Conservation (phyloP, 2,888 invertebrate genomes). For the Osedax frankpressi region DNA sequence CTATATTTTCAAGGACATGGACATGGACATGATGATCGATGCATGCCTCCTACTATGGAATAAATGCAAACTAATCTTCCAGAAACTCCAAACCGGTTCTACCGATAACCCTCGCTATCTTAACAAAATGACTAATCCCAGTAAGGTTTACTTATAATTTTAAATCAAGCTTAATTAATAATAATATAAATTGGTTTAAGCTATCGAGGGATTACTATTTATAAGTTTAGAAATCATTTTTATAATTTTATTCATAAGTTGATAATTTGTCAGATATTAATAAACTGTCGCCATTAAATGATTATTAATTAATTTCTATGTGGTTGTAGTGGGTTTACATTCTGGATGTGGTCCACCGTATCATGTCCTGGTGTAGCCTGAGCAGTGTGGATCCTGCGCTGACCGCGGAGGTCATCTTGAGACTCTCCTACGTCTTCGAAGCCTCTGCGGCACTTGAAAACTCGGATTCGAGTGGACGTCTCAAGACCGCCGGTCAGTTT, state of each 20-base stretch:
- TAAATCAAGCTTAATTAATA: too few species aligned
- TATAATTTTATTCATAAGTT: too few species aligned
- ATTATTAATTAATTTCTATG: neutral
- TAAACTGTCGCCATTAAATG: neutral
- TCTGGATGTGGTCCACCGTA: constrained; percentile 41
- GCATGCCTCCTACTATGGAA: constrained; percentile 42
- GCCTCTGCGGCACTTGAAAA: constrained; percentile 37
- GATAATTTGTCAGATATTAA: neutral
- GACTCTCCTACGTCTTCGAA: constrained; percentile 42
- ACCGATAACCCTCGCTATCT: constrained; percentile 41
- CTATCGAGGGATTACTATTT: too few species aligned
- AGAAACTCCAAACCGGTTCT: constrained; percentile 43
- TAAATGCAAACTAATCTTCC: constrained; percentile 43
- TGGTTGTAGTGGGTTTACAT: constrained; percentile 42
- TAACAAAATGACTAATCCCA: constrained; percentile 41
- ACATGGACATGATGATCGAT: constrained; percentile 43
- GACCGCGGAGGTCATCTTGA: constrained; percentile 41
- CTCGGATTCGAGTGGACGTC: neutral
- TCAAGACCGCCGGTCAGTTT: neutral
- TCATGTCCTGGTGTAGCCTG: constrained; percentile 42
- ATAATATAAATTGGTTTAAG: too few species aligned
- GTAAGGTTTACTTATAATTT: constrained; percentile 36
- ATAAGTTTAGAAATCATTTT: too few species aligned
- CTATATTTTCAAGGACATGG: constrained; percentile 27
- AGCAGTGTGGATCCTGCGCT: constrained; percentile 42